Conservation (phyloP, 2,888 invertebrate genomes). For the Campoplex nolae region DNA sequence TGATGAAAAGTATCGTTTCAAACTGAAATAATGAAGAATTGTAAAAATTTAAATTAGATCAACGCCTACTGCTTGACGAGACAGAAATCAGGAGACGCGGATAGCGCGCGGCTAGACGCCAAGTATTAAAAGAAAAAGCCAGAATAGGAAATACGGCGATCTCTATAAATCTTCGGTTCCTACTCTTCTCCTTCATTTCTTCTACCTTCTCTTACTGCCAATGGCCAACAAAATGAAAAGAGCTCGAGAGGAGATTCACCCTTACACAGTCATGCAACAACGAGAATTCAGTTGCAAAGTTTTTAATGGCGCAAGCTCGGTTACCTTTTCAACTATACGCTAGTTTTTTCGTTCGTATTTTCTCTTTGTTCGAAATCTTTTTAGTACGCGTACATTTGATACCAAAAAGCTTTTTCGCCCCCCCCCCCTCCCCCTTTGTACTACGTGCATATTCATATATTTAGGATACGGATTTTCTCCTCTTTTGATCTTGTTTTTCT, state of each 20-base stretch:
- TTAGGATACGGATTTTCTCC: background rate
- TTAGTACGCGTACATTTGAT: constrained; percentile 38
- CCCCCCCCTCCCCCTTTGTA: background rate
- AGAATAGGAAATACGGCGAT: background rate
- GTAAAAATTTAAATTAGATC: background rate
- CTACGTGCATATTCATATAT: background rate
- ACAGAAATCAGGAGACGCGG: too few relatives aligned
- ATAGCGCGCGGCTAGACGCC: too few relatives aligned
- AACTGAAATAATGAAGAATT: background rate
- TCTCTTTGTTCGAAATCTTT: constrained; percentile 35
- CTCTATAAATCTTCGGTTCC: background rate
- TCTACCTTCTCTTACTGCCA: background rate
- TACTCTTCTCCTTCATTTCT: background rate
- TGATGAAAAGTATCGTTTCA: too few relatives aligned
- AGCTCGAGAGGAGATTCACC: background rate
- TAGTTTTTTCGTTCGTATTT: background rate
- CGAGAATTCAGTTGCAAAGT: constrained; percentile 62
- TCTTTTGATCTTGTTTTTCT: constrained; percentile 11
- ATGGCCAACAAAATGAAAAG: constrained; percentile 16
- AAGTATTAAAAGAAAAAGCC: too few relatives aligned
- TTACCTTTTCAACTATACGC: constrained; percentile 14
- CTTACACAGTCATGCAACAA: constrained; percentile 16
- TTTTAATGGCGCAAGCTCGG: constrained; percentile 63
- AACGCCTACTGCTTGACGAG: background rate
- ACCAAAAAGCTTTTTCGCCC: constrained; percentile 48